Evolutionary conservation across 2,888 invertebrate species (phyloP).

Genomic region (Helleia helle): DNA sequence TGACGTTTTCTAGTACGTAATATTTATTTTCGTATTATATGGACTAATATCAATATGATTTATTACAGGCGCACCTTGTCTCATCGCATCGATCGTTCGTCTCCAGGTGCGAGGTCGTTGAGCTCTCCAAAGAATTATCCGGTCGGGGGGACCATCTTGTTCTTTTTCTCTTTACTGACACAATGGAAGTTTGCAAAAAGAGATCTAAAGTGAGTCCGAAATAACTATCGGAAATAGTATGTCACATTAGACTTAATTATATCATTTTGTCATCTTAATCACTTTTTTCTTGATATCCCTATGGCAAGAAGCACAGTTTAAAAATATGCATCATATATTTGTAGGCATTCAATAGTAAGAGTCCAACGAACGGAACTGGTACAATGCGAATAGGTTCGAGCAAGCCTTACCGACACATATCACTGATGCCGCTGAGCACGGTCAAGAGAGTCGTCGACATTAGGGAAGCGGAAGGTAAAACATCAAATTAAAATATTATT

Average conservation of each 20-base stretch:
- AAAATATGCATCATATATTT: conserved; percentile 14
- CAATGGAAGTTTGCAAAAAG: conserved; percentile 92
- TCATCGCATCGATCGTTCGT: conserved; percentile 95
- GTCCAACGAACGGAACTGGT: conserved; percentile 75
- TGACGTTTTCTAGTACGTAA: too few species aligned
- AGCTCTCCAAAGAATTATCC: conserved; percentile 87
- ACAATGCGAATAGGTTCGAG: conserved; percentile 76
- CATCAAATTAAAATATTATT: neutral
- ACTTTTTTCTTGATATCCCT: too few species aligned
- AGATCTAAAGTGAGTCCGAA: conserved; percentile 77
- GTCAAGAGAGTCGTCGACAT: conserved; percentile 95
- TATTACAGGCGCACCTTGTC: conserved; percentile 86
- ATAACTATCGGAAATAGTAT: too few species aligned
- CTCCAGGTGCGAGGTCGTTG: conserved; percentile 89
- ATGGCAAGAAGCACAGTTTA: too few species aligned
- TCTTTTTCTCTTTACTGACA: conserved; percentile 95
- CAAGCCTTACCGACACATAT: conserved; percentile 93
- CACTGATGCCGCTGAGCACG: conserved; percentile 89
- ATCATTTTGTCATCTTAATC: too few species aligned
- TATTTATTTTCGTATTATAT: too few species aligned
- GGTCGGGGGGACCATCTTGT: conserved; percentile 91
- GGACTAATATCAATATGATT: neutral
- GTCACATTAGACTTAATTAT: neutral
- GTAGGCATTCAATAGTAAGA: conserved; percentile 69
- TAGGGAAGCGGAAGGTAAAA: conserved; percentile 84